Percentiles rank a stretch among this genome's conserved stretches.
phyloP scores from a whole-genome alignment of 1,140 invertebrate genomes.

The Pantala flavescens region DNA sequence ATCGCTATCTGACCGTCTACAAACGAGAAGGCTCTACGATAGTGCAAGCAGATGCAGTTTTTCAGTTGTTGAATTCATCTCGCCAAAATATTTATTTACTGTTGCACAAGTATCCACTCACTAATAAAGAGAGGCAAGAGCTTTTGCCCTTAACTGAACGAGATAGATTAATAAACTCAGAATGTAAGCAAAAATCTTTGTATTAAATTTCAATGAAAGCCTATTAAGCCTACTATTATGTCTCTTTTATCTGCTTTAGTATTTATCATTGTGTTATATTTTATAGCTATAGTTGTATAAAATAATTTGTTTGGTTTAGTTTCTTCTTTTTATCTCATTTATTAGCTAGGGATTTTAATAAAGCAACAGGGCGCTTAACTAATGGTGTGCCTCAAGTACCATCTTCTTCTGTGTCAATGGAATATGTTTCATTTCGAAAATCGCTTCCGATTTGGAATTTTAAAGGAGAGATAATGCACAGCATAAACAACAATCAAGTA shows the following conservation, averaged over 20 bases:
- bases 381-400: slow-evolving; percentile 50
- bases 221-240: not conserved
- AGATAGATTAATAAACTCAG: slow-evolving; percentile 30
- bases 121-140: slow-evolving; percentile 57
- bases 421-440: slow-evolving; percentile 42
- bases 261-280: not conserved
- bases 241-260: not conserved
- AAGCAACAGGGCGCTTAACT: slow-evolving; percentile 47
- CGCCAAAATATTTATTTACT: slow-evolving; percentile 46
- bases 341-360: slow-evolving; percentile 37
- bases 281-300: not conserved
- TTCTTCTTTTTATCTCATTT: not conserved
- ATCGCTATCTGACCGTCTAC: slow-evolving; percentile 59
- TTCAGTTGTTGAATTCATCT: slow-evolving; percentile 52
- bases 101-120: slow-evolving; percentile 57
- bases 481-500: slow-evolving; percentile 43
- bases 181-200: slow-evolving; percentile 29
- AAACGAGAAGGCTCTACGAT: slow-evolving; percentile 60
- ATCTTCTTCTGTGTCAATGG: slow-evolving; percentile 35
- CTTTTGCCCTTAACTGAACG: slow-evolving; percentile 46
- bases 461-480: slow-evolving; percentile 40
- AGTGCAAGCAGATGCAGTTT: slow-evolving; percentile 55
- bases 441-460: slow-evolving; percentile 45
- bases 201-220: slow-evolving; percentile 15
- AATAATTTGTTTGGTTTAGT: not conserved